Base-by-base conservation (phyloP, 2,113 vertebrate genomes). In the Oncorhynchus gorbuscha region DNA sequence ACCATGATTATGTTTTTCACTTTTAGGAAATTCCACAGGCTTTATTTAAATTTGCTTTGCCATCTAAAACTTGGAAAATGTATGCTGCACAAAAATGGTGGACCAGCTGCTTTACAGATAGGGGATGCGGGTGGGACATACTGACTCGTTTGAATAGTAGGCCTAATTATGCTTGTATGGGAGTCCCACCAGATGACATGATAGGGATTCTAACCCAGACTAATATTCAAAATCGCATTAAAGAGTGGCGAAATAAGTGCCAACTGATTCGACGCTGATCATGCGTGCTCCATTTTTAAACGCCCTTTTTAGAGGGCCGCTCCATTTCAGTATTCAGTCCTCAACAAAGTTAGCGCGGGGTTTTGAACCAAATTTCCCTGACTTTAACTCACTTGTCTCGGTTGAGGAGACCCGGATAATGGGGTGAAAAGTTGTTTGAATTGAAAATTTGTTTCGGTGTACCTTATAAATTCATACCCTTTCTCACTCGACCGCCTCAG, bases 381-480 rank as follows among this genome's bases (percentile, higher is more conserved):
- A 93, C 93, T 94, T 93, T 84, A 88, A 94, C 90, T 93, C 89
- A 92, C 93, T 94, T 95, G 93, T 98, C 93, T 95, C 94, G 95
- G 94, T 93, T 98, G 96, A 97, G 93, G 91, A 92, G 95, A 78
- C 94, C 83, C 92, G 93, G 92, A 97, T 94, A 99, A 99, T 97
- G 92, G 95, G 95, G 94, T 90, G 93, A 93, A 95, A 95, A 94
- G 93, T 94, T 89, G 91, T 90, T 92, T 95, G 96, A 98, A 98
- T 99, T 94, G 96, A 96, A 94, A 96, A 45, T 45, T 45, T 97
- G 97, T 97, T 96, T 97, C 92, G 94, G 94, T 97, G 95, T 94
- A 96, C 94, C 95, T 96, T 96, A 96, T 97, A 96, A 96, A 99
- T 99, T 99, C 97, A 97, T 94, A 96, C 95, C 95, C 95, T 95